Evolutionary conservation across 2,888 invertebrate species (phyloP).

Genomic region (Drosophila mercatorum): DNA sequence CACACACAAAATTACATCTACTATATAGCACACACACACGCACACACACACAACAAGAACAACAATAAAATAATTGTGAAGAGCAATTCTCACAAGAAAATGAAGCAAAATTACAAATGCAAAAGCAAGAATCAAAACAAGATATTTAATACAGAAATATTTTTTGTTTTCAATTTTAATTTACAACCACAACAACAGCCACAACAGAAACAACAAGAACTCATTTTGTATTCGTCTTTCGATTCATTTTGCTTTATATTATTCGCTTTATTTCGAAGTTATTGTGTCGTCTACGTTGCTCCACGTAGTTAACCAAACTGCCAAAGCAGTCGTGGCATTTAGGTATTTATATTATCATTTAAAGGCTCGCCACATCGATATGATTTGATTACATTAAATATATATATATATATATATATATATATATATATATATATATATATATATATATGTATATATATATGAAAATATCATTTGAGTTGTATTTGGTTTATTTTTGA

Average conservation of each 20-base stretch:
- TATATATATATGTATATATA: constrained; percentile 4
- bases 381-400: constrained; percentile 34
- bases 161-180: constrained; percentile 53
- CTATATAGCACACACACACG: constrained; percentile 4
- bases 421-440: constrained; percentile 7
- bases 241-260: constrained; percentile 41
- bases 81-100: constrained; percentile 48
- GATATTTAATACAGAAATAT: constrained; percentile 51
- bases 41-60: constrained; percentile 7
- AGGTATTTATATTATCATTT: constrained; percentile 36
- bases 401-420: constrained; percentile 6
- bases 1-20: constrained; percentile 16
- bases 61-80: constrained; percentile 27
- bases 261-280: constrained; percentile 34
- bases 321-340: constrained; percentile 29
- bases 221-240: constrained; percentile 58
- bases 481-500: constrained; percentile 41
- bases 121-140: constrained; percentile 62
- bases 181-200: constrained; percentile 39
- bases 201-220: not conserved
- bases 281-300: constrained; percentile 48
- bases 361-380: constrained; percentile 54
- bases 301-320: constrained; percentile 42
- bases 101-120: constrained; percentile 55
- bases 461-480: constrained; percentile 4